Evolutionary conservation across 2,888 invertebrate species (phyloP), one percentile per base, ranked within the genome.

Genomic region (Andricus quercusramuli): DNA sequence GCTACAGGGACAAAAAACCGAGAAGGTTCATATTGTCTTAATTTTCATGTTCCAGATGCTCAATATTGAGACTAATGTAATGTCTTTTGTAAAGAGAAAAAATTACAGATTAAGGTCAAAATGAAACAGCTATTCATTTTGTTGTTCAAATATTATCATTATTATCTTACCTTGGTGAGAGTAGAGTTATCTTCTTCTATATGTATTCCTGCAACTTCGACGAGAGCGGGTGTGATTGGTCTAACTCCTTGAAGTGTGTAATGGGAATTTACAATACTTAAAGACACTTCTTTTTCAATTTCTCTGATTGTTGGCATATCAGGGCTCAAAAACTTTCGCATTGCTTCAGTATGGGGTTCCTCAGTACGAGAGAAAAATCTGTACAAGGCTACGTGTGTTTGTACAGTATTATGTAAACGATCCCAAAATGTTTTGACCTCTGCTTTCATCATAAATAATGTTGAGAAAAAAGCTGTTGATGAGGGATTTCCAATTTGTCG

Each of bases 171-270:
- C 44, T 81, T 74, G 0, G 84, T 74, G 8, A 89, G 80, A 44
- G 83, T 25, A 0, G 86, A 13, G 0, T 82, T 79, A 6, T 87
- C 83, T 17, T 85, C 90, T 77, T 92, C 92, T 66, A 94, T 93
- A 82, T 94, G 94, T 78, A 94, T 88, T 67, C 94, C 95, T 29
- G 94, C 94, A 9, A 94, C 93, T 37, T 94, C 93, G 15, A 95
- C 90, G 84, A 94, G 90, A 11, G 92, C 92, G 1, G 93, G 91
- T 2, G 93, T 91, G 0, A 90, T 88, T 13, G 94, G 94, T 70
- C 93, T 91, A 8, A 93, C 86, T 5, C 93, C 93, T 44, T 93
- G 92, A 51, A 94, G 83, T 3, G 93, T 92, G 59, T 92, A 91
- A 89, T 94, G 93, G 76, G 93, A 93, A 87, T 95, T 94, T 0